Conservation (phyloP, 37 sponge, comb jelly and placozoan genomes). For the Amphimedon queenslandica region DNA sequence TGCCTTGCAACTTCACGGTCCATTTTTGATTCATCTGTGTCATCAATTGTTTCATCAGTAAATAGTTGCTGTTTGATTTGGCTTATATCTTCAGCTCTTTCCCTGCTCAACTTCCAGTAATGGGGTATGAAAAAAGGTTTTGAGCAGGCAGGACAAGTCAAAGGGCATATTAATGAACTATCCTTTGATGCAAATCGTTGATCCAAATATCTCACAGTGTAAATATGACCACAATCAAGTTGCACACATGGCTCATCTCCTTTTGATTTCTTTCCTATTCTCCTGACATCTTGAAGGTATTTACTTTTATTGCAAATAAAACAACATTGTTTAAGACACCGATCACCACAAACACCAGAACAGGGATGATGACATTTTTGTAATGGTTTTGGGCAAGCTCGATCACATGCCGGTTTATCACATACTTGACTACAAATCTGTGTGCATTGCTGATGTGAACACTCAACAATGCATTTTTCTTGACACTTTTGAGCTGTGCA, state of each 20-base stretch:
- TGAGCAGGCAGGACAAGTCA: constrained; percentile 32
- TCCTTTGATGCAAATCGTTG: too few species aligned
- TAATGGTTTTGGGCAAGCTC: constrained; percentile 37
- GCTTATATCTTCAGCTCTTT: not conserved
- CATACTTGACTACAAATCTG: constrained; percentile 48
- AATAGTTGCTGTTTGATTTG: too few species aligned
- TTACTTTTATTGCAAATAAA: not conserved
- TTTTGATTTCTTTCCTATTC: not conserved
- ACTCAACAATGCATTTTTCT: not conserved
- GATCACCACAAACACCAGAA: constrained; percentile 74
- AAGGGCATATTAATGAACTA: constrained; percentile 18
- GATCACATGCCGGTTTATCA: constrained; percentile 43
- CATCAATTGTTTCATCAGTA: too few species aligned
- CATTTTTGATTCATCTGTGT: too few species aligned
- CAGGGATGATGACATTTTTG: constrained; percentile 71
- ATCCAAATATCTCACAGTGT: constrained; percentile 38
- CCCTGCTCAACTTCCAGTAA: constrained; percentile 9
- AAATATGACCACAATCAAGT: constrained; percentile 44
- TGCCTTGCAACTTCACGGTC: not conserved
- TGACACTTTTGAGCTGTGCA: not conserved
- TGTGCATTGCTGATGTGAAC: not conserved
- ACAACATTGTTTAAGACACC: constrained; percentile 28
- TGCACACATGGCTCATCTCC: constrained; percentile 16
- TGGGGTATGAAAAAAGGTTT: not conserved
- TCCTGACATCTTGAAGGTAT: not conserved